Evolutionary conservation across 2,888 invertebrate species (phyloP).

Genomic region (Hesperia comma): DNA sequence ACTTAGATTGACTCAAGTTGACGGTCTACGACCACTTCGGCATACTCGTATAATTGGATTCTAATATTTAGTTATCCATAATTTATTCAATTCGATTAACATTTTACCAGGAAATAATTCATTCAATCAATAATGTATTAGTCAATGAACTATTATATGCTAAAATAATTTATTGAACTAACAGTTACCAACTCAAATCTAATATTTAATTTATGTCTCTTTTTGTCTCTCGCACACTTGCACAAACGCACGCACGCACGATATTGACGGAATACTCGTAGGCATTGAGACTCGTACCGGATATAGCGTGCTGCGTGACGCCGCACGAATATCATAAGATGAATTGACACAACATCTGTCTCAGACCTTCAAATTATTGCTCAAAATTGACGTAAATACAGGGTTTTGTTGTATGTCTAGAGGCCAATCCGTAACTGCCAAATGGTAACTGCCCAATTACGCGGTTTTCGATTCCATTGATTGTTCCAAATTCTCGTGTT

Average conservation of each 20-base stretch:
- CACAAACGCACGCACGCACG: background rate
- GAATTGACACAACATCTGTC: conserved; percentile 35
- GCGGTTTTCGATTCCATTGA: background rate
- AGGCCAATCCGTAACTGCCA: conserved; percentile 8
- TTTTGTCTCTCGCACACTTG: too few relatives aligned
- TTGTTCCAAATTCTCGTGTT: too few relatives aligned
- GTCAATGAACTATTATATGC: too few relatives aligned
- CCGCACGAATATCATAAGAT: conserved; percentile 17
- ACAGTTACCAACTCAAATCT: too few relatives aligned
- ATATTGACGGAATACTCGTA: background rate
- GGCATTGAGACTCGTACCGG: conserved; percentile 1
- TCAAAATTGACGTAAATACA: conserved; percentile 31
- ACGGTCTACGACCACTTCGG: too few relatives aligned
- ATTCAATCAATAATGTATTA: too few relatives aligned
- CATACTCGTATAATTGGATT: too few relatives aligned
- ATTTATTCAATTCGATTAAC: too few relatives aligned
- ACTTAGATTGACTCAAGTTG: too few relatives aligned
- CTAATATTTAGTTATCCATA: too few relatives aligned
- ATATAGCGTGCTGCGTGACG: conserved; percentile 27
- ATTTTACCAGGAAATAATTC: too few relatives aligned
- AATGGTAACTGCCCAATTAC: conserved; percentile 11
- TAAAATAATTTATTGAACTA: too few relatives aligned
- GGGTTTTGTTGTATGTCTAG: conserved; percentile 4
- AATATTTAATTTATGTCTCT: background rate
- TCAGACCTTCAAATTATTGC: conserved; percentile 21